Base-by-base conservation (phyloP, 92 coral and sea anemone species). In the Metridium senile region DNA sequence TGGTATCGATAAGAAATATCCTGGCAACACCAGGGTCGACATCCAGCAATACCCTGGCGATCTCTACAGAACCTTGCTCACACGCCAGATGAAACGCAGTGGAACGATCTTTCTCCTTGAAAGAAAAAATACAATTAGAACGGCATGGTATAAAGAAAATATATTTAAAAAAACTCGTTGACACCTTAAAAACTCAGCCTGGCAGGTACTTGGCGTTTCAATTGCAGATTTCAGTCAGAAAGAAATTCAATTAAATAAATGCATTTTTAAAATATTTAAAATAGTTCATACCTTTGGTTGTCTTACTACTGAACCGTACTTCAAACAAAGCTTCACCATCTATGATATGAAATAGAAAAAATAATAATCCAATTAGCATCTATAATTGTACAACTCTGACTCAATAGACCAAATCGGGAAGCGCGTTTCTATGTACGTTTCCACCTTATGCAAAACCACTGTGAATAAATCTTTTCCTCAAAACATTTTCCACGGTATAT, bases 71-170 rank as follows among this genome's bases (percentile, higher is more conserved):
- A 0, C 91, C 91, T 62, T 77, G 88, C 23, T 81, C 81, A 47
- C 91, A 87, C 2, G 88, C 91, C 62, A 82, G 26, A 51, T 87
- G 91, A 63, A 87, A 87, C 22, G 91, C 82, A 30, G 91, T 87
- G 10, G 61, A 47, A 27, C 85, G 74, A 61, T 82, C 85, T 33
- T 62, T 28, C 6, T 27, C 77, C 91, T 87, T 26, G 28, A 47
- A 77, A 67, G 19, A 26, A 39, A 46, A 32, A 27, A 27, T 19
- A 17, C 61, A 54, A 54, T 16, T 10, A 54, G n/a, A n/a, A n/a
- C n/a, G n/a, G n/a, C n/a, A n/a, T n/a, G n/a, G n/a, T n/a, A n/a
- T n/a, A n/a, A n/a, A n/a, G n/a, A n/a, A n/a, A n/a, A n/a, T n/a
- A n/a, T n/a, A n/a, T n/a, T n/a, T n/a, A n/a, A n/a, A n/a, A n/a